Evolutionary conservation across 2,113 vertebrate genomes (phyloP).

Genomic region (Emberiza fucata): DNA sequence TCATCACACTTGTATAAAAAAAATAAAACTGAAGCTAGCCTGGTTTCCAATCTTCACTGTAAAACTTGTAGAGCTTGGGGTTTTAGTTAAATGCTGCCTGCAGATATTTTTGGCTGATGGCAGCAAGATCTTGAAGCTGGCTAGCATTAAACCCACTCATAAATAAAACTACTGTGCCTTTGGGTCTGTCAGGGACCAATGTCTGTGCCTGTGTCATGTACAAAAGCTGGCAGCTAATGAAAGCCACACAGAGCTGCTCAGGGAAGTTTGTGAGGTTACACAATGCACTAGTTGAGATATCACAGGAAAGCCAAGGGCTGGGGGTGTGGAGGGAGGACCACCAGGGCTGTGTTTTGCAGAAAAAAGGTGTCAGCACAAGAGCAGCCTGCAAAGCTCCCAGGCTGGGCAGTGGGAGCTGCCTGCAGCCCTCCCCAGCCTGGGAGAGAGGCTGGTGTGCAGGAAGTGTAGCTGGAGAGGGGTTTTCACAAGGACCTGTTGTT

Average conservation of each 20-base stretch:
- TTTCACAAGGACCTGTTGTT: conserved; percentile 59
- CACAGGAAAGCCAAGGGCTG: not conserved
- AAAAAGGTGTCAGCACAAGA: not conserved
- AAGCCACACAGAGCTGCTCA: not conserved
- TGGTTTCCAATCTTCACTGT: not conserved
- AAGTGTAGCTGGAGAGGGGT: not conserved
- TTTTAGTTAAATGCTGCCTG: not conserved
- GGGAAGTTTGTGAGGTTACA: not conserved
- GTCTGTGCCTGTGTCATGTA: not conserved
- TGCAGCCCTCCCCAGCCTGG: rapidly evolving
- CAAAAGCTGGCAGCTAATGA: not conserved
- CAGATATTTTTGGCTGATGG: not conserved
- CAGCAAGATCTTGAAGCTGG: not conserved
- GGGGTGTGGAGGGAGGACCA: not conserved
- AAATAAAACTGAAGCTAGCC: not conserved
- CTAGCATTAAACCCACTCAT: not conserved
- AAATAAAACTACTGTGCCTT: not conserved
- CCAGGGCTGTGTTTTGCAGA: not conserved
- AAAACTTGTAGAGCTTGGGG: not conserved
- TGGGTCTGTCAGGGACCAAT: not conserved
- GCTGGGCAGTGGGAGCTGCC: not conserved
- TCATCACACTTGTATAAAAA: not conserved
- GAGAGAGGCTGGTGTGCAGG: not conserved
- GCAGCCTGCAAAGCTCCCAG: not conserved
- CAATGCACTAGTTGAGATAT: not conserved